Evolutionary conservation across 2,113 vertebrate genomes (phyloP).

Genomic region (Callipepla squamata): DNA sequence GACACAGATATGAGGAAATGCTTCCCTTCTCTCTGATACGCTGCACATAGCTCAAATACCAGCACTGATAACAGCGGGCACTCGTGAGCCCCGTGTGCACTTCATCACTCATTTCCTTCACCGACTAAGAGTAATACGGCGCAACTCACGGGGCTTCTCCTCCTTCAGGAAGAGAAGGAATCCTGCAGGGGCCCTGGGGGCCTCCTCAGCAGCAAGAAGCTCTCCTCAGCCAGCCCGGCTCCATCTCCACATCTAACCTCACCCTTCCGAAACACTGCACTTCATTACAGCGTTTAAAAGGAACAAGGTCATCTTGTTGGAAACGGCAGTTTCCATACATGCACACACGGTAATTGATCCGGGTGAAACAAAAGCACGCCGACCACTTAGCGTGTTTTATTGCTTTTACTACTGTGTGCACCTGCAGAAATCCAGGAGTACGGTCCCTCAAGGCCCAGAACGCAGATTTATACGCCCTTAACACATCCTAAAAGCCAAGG

Average conservation of each 20-base stretch:
- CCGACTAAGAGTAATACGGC: background rate
- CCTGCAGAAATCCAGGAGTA: background rate
- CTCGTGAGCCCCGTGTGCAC: constrained; percentile 55
- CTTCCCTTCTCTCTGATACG: constrained; percentile 3
- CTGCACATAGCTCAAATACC: constrained; percentile 64
- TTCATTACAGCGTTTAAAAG: background rate
- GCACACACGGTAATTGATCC: background rate
- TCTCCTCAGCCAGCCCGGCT: no score
- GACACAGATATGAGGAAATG: constrained; percentile 45
- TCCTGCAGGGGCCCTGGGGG: no score
- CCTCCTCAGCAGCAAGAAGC: no score
- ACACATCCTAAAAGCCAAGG: constrained; percentile 24
- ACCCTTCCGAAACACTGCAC: background rate
- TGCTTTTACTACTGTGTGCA: constrained; percentile 12
- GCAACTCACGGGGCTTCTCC: background rate
- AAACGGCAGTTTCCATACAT: background rate
- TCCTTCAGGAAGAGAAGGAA: background rate
- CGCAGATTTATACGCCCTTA: constrained; percentile 36
- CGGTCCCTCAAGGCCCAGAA: constrained; percentile 12
- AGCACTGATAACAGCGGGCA: constrained; percentile 38
- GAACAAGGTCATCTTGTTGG: background rate
- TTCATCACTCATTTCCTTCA: constrained; percentile 70
- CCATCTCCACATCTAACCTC: background rate
- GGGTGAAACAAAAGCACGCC: background rate
- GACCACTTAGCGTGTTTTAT: background rate